Base-by-base conservation (phyloP, 2,113 vertebrate genomes). In the Dromiciops gliroides region DNA sequence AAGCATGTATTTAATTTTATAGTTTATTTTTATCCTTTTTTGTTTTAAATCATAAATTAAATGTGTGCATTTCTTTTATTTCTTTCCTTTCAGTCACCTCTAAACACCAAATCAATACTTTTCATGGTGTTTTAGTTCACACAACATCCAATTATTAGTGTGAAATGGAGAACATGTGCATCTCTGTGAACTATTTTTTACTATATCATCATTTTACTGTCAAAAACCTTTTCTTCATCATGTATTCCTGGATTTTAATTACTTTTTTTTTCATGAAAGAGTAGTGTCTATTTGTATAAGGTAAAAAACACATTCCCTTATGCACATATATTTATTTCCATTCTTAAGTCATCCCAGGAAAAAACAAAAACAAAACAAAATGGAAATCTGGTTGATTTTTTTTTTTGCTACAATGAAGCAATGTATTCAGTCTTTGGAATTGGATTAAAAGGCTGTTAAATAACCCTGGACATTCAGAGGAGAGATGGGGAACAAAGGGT, bases 91-190 rank as follows among this genome's bases (percentile, higher is more conserved):
- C 60, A 19, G 16, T n/a, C 37, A 92, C 50, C 37, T 91, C 97
- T 67, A 97, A 56, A 94, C 50, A 92, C 23, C 12, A 90, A 51
- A 97, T 97, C 92, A 97, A 92, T 92, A 83, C 0, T 91, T 96
- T 97, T 97, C 88, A 90, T 96, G 89, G 90, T 90, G 44, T 93
- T 37, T 94, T 97, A 96, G 50, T 96, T 97, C 90, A 97, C 83
- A 97, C 47, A 97, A 90, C 89, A 92, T 92, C 97, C 91, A 48
- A 51, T 95, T 97, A 97, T 98, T 94, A 95, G 2, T 48, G 47
- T 95, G 94, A 95, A 96, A 95, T 91, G 5, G 75, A 94, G 28
- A 91, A 96, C 37, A 93, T 48, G 26, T 52, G 94, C 89, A 90
- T 48, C 91, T 50, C 96, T 96, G 94, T 56, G 8, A 4, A 56